phyloP scores from a whole-genome alignment of 1,140 invertebrate species.

The Pogonomyrmex barbatus region DNA sequence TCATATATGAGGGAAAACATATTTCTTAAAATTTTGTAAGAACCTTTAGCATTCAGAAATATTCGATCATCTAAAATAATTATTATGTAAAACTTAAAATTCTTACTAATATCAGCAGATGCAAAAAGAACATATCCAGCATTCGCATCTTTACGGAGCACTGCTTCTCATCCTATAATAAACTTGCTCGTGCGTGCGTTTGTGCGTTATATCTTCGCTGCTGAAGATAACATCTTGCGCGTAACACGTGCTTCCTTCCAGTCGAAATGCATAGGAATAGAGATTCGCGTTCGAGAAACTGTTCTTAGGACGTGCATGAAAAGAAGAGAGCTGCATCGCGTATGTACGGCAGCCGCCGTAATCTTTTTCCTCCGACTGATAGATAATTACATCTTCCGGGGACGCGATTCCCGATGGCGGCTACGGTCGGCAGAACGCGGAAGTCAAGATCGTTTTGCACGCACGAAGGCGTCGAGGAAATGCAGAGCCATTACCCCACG shows the following conservation, averaged over 20 bases:
- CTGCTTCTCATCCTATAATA: background rate
- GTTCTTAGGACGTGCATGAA: background rate
- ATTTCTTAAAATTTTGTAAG: background rate
- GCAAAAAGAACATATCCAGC: background rate
- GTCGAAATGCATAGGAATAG: background rate
- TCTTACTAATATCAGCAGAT: background rate
- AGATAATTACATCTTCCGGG: conserved; percentile 58
- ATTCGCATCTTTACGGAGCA: background rate
- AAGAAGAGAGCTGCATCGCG: background rate
- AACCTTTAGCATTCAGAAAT: background rate
- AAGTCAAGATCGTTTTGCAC: conserved; percentile 61
- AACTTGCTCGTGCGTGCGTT: conserved; percentile 19
- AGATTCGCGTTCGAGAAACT: background rate
- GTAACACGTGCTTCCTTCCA: conserved; percentile 32
- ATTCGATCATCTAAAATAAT: background rate
- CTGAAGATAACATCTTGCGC: conserved; percentile 32
- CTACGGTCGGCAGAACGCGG: conserved; percentile 62
- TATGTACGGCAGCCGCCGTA: conserved; percentile 17
- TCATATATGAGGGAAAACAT: background rate
- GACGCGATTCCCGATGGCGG: conserved; percentile 41
- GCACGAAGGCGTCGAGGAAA: conserved; percentile 68
- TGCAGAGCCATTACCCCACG: conserved; percentile 50
- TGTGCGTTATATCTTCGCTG: conserved; percentile 24
- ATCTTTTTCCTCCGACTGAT: conserved; percentile 30
- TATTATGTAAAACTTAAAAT: background rate